Evolutionary conservation across 2,888 invertebrate genomes (phyloP), one percentile per base, ranked within the genome.

Genomic region (Monoplex corrugatus): DNA sequence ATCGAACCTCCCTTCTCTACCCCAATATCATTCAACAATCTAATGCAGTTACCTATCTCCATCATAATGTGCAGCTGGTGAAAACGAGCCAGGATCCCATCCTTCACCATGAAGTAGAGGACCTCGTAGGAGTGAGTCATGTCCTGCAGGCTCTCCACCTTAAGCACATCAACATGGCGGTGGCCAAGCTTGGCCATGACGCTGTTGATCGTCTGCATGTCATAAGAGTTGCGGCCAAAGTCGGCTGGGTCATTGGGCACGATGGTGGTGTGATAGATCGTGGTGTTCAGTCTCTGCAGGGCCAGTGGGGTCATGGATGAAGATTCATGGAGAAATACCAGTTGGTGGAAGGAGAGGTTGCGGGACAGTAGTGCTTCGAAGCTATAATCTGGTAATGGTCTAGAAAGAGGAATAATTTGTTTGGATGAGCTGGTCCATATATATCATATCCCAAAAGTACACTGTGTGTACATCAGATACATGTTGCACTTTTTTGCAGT

Each of bases 171-270:
- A 16, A 95, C 89, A 19, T 91, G 90, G 5, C 89, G 90, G 86
- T 94, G 94, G 57, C 92, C 90, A 23, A 94, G 89, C 40, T 89
- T 90, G 28, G 90, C 90, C 91, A 94, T 92, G 43, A 95, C 90
- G 84, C 92, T 93, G 89, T 95, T 95, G n/a, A 95, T 38, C 28
- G 95, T 95, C 88, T 94, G 93, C 86, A 94, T 94, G 35, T 93
- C 94, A 83, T 93, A 95, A 0, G 94, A 94, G 89, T 95, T 95
- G 40, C 95, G 92, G 43, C 94, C 93, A 91, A 94, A 95, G 89
- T 95, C 95, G 68, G 95, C 92, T 10, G 94, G 95, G 89, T 95
- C 95, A 89, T 95, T 95, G 85, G 95, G 94, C 68, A 95, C 94
- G 57, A 95, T 92, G 16, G 90, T 89, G n/a, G 93, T 93, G 63